A percentile compares a stretch with the other conserved stretches of the same genome.
Evolutionary conservation across 2,888 invertebrate genomes (phyloP).

Genomic region (Atrina japonica): DNA sequence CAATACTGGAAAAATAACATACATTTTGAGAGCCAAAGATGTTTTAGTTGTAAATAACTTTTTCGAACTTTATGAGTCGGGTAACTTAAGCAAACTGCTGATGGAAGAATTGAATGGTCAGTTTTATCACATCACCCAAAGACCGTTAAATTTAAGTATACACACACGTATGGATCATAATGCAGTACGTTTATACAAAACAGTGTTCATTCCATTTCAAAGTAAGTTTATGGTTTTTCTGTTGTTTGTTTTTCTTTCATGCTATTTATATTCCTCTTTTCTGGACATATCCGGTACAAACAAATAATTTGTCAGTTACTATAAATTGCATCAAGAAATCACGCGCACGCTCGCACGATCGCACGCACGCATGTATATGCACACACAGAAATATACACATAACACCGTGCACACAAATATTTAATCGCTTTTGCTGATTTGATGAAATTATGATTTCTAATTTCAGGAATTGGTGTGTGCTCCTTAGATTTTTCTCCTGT

Average conservation of each 20-base stretch:
- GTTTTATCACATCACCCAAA: too few species aligned
- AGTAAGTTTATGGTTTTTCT: slow-evolving; percentile 34
- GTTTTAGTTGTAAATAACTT: neutral
- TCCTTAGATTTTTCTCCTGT: slow-evolving; percentile 48
- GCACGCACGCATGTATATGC: too few species aligned
- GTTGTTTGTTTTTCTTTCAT: too few species aligned
- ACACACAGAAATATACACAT: too few species aligned
- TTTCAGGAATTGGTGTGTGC: slow-evolving; percentile 55
- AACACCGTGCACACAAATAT: too few species aligned
- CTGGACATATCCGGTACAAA: too few species aligned
- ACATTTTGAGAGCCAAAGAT: slow-evolving; percentile 1
- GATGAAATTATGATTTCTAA: slow-evolving; percentile 2
- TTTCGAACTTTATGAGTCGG: neutral
- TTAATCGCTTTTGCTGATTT: too few species aligned
- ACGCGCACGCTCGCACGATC: too few species aligned
- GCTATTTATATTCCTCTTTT: too few species aligned
- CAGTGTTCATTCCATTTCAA: slow-evolving; percentile 34
- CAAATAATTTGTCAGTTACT: too few species aligned
- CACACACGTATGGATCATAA: slow-evolving; percentile 14
- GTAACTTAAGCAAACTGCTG: neutral
- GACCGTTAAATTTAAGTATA: neutral
- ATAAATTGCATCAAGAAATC: too few species aligned
- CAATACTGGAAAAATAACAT: neutral
- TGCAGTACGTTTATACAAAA: slow-evolving; percentile 21
- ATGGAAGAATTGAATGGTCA: too few species aligned